A percentile compares a stretch with the other conserved stretches of the same genome.
Evolutionary conservation across 1,140 invertebrate genomes (phyloP).

Genomic region (Drosophila rufa): DNA sequence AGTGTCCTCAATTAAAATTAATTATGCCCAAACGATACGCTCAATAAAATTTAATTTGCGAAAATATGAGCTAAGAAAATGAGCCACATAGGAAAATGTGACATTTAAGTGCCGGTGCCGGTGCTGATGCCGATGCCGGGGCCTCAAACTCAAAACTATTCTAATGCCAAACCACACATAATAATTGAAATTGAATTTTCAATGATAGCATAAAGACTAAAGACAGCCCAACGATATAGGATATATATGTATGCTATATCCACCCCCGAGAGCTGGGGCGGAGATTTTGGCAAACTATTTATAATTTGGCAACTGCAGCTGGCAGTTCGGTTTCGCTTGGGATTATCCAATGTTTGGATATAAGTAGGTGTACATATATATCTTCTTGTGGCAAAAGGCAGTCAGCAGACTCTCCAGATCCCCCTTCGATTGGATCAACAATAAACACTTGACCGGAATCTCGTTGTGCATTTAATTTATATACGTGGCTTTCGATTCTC

Average conservation of each 20-base stretch:
- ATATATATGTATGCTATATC: slow-evolving; percentile 11
- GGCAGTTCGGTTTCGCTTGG: slow-evolving; percentile 9
- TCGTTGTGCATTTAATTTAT: slow-evolving; percentile 25
- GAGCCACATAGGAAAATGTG: slow-evolving; percentile 66
- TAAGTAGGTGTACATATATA: background rate
- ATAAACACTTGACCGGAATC: slow-evolving; percentile 74
- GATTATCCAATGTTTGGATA: slow-evolving; percentile 25
- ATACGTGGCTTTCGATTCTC: slow-evolving; percentile 8
- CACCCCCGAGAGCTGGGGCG: slow-evolving; percentile 20
- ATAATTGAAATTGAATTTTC: slow-evolving; percentile 84
- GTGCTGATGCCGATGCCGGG: slow-evolving; percentile 1
- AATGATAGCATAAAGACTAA: slow-evolving; percentile 63
- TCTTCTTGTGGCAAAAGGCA: slow-evolving; percentile 14
- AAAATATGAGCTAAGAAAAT: slow-evolving; percentile 81
- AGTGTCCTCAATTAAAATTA: slow-evolving; percentile 83
- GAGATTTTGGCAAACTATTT: slow-evolving; percentile 74
- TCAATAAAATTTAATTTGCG: slow-evolving; percentile 83
- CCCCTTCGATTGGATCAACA: slow-evolving; percentile 34
- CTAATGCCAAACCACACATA: slow-evolving; percentile 35
- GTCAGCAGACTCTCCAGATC: slow-evolving; percentile 41
- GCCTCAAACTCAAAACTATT: slow-evolving; percentile 33
- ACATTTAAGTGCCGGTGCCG: slow-evolving; percentile 66
- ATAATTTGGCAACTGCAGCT: slow-evolving; percentile 74
- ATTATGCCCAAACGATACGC: slow-evolving; percentile 84
- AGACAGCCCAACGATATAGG: slow-evolving; percentile 34